phyloP scores from a whole-genome alignment of 2,797 vertebrate genomes.

The Coregonus sp. region DNA sequence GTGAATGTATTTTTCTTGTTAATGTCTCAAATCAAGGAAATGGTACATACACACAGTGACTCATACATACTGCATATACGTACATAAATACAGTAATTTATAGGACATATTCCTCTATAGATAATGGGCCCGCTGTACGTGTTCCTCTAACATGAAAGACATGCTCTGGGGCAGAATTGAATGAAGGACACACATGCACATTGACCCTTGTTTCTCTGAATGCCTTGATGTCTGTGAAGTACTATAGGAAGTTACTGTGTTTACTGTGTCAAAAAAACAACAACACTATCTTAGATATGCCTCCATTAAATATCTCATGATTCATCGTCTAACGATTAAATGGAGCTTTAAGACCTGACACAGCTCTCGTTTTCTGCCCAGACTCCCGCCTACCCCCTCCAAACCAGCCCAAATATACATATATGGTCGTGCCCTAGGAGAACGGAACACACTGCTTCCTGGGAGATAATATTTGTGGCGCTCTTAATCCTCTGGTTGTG shows the following conservation, averaged over 20 bases:
- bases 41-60: not conserved
- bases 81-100: not conserved
- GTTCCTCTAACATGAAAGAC: too few relatives aligned
- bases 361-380: not conserved
- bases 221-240: not conserved
- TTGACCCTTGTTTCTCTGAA: not conserved
- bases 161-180: too few relatives aligned
- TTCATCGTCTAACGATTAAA: conserved; percentile 43
- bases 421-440: conserved; percentile 10
- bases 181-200: too few relatives aligned
- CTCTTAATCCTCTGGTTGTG: conserved; percentile 17
- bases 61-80: too few relatives aligned
- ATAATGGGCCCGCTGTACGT: too few relatives aligned
- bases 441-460: conserved; percentile 1
- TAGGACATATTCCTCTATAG: too few relatives aligned
- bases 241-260: not conserved
- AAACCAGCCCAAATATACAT: not conserved
- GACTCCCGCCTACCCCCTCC: not conserved
- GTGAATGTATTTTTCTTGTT: not conserved
- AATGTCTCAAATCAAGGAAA: not conserved
- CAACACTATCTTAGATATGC: too few relatives aligned
- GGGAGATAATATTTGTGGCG: conserved; percentile 10
- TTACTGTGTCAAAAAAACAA: not conserved
- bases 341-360: conserved; percentile 34
- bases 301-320: conserved; percentile 22